Evolutionary conservation across 2,113 vertebrate species (phyloP).

Genomic region (Cochlearius cochlearius): DNA sequence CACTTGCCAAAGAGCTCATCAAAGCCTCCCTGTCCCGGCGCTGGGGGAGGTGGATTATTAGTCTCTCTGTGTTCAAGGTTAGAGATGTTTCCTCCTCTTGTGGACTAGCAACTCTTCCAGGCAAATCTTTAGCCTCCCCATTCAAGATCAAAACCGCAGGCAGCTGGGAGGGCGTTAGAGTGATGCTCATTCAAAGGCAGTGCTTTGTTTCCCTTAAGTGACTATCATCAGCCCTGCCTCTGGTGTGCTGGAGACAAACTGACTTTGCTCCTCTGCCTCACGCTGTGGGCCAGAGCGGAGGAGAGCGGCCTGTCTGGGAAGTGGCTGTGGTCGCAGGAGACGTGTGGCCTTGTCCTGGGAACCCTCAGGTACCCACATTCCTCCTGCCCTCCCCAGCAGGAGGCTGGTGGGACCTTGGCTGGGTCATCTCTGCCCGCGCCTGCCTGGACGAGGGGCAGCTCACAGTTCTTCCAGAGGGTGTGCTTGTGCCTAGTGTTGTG

Average conservation of each 20-base stretch:
- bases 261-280: neutral
- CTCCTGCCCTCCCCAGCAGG: neutral
- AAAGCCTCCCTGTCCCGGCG: neutral
- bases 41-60: neutral
- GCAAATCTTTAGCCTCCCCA: neutral
- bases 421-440: neutral
- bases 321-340: neutral
- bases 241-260: neutral
- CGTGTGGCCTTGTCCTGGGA: neutral
- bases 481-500: neutral
- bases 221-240: neutral
- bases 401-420: neutral
- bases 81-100: neutral
- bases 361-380: neutral
- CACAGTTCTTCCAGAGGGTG: neutral
- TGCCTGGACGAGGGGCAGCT: neutral
- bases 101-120: neutral
- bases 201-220: neutral
- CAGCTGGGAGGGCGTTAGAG: neutral
- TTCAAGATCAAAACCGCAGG: neutral
- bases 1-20: conserved; percentile 24
- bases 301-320: neutral
- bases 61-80: conserved; percentile 36
- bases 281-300: neutral
- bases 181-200: neutral